Conservation (phyloP, 2,888 invertebrate genomes). For the Tryphoninae sp. region DNA sequence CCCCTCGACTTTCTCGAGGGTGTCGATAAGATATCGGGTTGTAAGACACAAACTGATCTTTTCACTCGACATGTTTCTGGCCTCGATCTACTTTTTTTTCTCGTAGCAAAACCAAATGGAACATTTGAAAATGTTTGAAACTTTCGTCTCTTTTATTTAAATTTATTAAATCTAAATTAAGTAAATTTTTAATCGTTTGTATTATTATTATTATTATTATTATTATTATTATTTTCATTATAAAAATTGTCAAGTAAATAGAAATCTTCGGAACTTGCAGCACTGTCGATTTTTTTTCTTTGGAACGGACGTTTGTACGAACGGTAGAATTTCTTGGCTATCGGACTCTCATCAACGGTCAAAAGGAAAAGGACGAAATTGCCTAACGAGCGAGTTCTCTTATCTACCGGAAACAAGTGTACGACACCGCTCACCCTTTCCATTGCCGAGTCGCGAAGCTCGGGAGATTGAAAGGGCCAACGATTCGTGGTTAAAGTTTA, state of each 20-base stretch:
- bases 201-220: neutral
- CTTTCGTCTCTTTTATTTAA: too few relatives aligned
- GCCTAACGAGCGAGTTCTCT: slow-evolving; percentile 21
- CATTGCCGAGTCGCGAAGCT: neutral
- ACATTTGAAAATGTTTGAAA: too few relatives aligned
- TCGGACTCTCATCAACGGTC: neutral
- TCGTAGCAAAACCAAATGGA: neutral
- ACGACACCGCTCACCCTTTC: slow-evolving; percentile 33
- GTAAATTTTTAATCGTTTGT: too few relatives aligned
- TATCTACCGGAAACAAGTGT: slow-evolving; percentile 41
- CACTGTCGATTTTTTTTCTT: neutral
- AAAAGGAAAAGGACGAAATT: slow-evolving; percentile 16
- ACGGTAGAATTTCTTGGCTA: neutral
- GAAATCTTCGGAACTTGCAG: neutral
- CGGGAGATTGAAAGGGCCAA: neutral
- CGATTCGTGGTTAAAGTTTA: slow-evolving; percentile 40
- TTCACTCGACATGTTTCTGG: neutral
- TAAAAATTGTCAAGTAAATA: neutral
- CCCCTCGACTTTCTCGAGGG: neutral
- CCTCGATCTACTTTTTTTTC: neutral
- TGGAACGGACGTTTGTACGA: neutral
- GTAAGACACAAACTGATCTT: neutral
- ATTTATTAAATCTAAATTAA: too few relatives aligned
- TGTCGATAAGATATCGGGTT: neutral
- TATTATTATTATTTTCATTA: neutral